These are phyloP conservation scores for Ichneumoninae sp. DNA, from an alignment of 2,888 invertebrate species.

Conservation along the genomic window DNA sequence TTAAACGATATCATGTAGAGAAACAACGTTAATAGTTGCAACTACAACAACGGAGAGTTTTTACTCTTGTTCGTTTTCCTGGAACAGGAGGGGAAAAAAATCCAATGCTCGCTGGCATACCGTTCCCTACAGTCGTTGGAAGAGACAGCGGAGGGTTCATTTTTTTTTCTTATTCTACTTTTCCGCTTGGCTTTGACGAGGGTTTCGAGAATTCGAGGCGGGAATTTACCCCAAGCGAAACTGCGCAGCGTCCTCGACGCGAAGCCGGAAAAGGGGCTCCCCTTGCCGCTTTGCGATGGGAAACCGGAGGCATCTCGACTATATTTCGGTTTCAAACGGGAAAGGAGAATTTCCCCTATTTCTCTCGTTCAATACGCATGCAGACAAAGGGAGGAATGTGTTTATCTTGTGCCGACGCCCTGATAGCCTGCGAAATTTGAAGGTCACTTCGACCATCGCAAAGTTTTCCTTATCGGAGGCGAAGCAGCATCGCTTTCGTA, in stretches of 20 bases:
- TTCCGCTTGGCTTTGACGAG: background rate
- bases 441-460: background rate
- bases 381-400: background rate
- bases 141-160: background rate
- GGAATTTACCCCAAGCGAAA: background rate
- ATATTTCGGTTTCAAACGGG: background rate
- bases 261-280: background rate
- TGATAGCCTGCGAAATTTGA: background rate
- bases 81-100: background rate
- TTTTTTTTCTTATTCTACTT: background rate
- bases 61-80: background rate
- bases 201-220: conserved; percentile 18
- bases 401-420: background rate
- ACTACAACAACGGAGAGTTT: background rate
- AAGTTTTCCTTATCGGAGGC: background rate
- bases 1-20: background rate
- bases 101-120: background rate
- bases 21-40: background rate
- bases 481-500: background rate
- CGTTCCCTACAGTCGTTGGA: background rate
- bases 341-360: background rate
- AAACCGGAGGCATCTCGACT: background rate
- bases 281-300: background rate
- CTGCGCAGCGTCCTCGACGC: background rate
- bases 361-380: background rate